Base-by-base conservation (phyloP, 2,888 invertebrate genomes). In the Mesorhabditis spiculigera region DNA sequence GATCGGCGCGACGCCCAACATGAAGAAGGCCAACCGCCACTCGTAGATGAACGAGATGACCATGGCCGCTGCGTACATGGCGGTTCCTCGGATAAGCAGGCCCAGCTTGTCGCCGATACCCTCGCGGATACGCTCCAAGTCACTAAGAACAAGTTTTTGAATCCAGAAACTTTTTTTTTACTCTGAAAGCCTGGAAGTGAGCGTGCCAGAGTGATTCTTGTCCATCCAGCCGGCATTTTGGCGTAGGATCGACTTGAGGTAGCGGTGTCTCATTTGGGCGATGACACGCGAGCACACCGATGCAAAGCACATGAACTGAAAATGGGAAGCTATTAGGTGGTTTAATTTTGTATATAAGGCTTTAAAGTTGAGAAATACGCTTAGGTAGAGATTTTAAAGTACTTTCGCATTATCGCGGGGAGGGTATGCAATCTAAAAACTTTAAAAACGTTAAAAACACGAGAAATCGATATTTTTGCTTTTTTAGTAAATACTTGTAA, bases 161-260 rank as follows among this genome's bases (percentile, higher is more conserved):
- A 16, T 58, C n/a, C 4, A 62, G 43, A 63, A 58, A 42, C 6
- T 65, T 8, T 43, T 43, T 4, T 69, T 75, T 69, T 43, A 81
- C 81, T 82, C 82, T 63, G 80, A 78, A 5, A 82, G 74, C 45
- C 72, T 74, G 4, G 80, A 80, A 0, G 80, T 78, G 10, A 82
- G 73, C 3, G 77, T 75, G 62, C 82, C 82, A 0, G 78, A 78
- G 42, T 81, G 79, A 43, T 81, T 76, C 58, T 75, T 77, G 50
- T 82, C 82, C 65, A 80, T 79, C 81, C 81, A 82, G 28, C 80
- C 82, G 4, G 82, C 82, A 66, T 82, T 81, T 63, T 82, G 82
- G 61, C 81, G 64, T 5, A 82, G 66, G 16, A 82, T 72, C 4
- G 82, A 74, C 45, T 70, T 62, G 61, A 81, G 73, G 71, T 75